Conservation (phyloP, 2,888 invertebrate species). For the Amiota mariae region DNA sequence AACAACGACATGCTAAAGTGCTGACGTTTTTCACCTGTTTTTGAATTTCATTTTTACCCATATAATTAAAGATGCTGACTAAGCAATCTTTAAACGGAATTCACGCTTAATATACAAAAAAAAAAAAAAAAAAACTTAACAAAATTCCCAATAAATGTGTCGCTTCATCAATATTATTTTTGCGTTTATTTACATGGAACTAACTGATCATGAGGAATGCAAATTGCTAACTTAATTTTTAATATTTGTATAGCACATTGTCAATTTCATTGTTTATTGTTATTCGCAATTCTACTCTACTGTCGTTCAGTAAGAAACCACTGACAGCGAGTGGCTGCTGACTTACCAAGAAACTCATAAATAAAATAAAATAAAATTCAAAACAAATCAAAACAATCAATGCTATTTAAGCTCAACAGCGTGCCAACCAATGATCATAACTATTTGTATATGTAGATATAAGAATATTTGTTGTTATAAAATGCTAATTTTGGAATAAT, state of each 20-base stretch:
- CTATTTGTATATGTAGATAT: neutral
- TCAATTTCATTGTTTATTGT: neutral
- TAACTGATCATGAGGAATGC: neutral
- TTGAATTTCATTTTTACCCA: neutral
- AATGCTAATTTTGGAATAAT: constrained; percentile 5
- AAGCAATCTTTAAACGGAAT: constrained; percentile 5
- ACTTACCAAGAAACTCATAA: constrained; percentile 6
- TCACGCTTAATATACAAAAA: neutral
- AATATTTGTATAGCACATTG: neutral
- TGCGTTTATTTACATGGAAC: neutral
- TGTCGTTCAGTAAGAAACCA: no score
- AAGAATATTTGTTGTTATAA: neutral
- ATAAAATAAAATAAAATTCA: neutral
- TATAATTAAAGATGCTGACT: constrained; percentile 10
- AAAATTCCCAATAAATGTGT: neutral
- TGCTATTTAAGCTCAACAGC: constrained; percentile 1
- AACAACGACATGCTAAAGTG: constrained; percentile 3
- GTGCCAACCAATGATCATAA: neutral
- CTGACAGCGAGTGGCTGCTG: neutral
- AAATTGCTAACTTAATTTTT: neutral
- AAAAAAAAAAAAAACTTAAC: neutral
- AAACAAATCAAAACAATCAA: neutral
- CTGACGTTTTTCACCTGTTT: constrained; percentile 26
- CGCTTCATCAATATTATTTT: neutral
- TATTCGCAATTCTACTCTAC: neutral